Percentiles rank a stretch among this genome's conserved stretches.
Conservation (phyloP, 2,113 vertebrate species). For the Hypocryptadius cinnamomeus region DNA sequence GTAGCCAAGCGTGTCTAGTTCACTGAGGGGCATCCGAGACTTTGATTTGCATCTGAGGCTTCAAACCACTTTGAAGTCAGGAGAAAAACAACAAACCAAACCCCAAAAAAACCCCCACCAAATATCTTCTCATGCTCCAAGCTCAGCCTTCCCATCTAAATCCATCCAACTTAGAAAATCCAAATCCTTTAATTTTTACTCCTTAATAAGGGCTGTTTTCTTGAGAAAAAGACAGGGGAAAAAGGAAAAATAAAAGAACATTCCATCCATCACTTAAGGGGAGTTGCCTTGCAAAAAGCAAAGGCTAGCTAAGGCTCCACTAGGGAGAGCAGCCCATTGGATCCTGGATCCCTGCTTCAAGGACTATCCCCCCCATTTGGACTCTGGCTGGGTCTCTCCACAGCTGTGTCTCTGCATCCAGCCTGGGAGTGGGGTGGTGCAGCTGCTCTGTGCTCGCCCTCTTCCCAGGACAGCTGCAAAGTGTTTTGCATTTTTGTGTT, state of each 20-base stretch:
- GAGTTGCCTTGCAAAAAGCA: not conserved
- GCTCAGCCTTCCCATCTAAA: not conserved
- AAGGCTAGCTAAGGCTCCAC: not conserved
- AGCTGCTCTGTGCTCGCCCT: not conserved
- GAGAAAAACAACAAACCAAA: not conserved
- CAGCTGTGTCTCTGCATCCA: not conserved
- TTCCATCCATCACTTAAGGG: not conserved
- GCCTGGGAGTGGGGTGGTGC: not conserved
- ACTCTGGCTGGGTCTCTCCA: not conserved
- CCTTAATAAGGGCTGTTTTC: not conserved
- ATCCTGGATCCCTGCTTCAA: not conserved
- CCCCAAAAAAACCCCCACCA: accelerated
- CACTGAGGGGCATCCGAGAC: not conserved
- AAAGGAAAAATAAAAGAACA: not conserved
- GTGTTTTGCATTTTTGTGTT: not conserved
- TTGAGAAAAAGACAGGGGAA: not conserved
- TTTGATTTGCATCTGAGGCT: not conserved
- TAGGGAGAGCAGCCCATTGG: not conserved
- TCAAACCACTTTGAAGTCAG: not conserved
- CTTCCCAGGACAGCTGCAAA: not conserved
- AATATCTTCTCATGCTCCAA: not conserved
- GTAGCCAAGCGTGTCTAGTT: not conserved
- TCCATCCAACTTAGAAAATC: not conserved
- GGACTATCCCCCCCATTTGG: not conserved
- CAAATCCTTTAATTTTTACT: not conserved